These are phyloP conservation scores for Helicorthomorpha holstii DNA, from an alignment of 1,140 invertebrate genomes.

Conservation along the genomic window DNA sequence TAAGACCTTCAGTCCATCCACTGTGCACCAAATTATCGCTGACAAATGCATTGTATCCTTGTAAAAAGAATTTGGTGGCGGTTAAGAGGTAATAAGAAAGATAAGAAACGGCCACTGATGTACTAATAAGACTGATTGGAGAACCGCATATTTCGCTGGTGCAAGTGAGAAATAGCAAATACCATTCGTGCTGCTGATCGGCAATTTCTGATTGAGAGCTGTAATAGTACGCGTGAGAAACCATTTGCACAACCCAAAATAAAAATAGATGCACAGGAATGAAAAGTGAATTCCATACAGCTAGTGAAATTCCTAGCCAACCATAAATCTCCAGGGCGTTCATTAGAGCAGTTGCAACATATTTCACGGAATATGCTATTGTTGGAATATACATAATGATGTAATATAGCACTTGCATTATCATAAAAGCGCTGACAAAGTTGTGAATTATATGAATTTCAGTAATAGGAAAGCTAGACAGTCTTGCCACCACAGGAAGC, in stretches of 20 bases:
- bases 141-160: slow-evolving; percentile 32
- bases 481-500: slow-evolving; percentile 29
- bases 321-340: slow-evolving; percentile 22
- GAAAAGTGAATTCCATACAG: slow-evolving; percentile 26
- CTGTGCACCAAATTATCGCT: slow-evolving; percentile 27
- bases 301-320: slow-evolving; percentile 21
- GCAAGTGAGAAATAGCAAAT: slow-evolving; percentile 26
- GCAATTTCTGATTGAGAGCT: slow-evolving; percentile 13
- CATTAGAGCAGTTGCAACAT: slow-evolving; percentile 17
- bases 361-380: slow-evolving; percentile 26
- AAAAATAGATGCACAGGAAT: slow-evolving; percentile 30
- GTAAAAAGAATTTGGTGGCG: slow-evolving; percentile 28
- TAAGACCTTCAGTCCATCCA: slow-evolving; percentile 38
- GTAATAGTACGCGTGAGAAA: slow-evolving; percentile 24
- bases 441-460: slow-evolving; percentile 31
- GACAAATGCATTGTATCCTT: slow-evolving; percentile 23
- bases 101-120: slow-evolving; percentile 35
- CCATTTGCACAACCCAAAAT: slow-evolving; percentile 30
- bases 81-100: slow-evolving; percentile 30
- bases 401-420: slow-evolving; percentile 30
- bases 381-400: slow-evolving; percentile 22
- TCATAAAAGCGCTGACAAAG: slow-evolving; percentile 27
- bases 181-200: slow-evolving; percentile 20
- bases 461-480: slow-evolving; percentile 26
- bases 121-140: slow-evolving; percentile 33